phyloP scores from a whole-genome alignment of 2,888 invertebrate species.

The Drosophila affinis region DNA sequence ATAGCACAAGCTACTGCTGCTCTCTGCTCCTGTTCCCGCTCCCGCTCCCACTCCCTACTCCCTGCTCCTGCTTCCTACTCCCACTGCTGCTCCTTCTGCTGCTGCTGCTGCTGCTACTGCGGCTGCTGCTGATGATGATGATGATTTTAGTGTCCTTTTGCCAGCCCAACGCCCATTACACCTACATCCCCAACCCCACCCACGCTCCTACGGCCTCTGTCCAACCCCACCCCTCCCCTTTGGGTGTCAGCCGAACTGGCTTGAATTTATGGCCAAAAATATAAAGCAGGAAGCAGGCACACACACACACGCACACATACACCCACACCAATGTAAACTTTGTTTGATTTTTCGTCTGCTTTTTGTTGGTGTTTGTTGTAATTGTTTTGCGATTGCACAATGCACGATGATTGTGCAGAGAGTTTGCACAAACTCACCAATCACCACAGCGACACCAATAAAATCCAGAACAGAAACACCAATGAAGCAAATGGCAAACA shows the following conservation, averaged over 20 bases:
- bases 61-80: constrained; percentile 12
- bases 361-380: constrained; percentile 19
- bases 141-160: constrained; percentile 65
- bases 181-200: constrained; percentile 8
- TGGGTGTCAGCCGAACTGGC: constrained; percentile 63
- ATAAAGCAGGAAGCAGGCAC: constrained; percentile 70
- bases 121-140: constrained; percentile 15
- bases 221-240: constrained; percentile 13
- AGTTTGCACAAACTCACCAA: constrained; percentile 32
- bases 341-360: constrained; percentile 67
- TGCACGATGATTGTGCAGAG: constrained; percentile 70
- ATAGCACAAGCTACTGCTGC: constrained; percentile 76
- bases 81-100: constrained; percentile 8
- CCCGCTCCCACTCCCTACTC: constrained; percentile 28
- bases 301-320: constrained; percentile 27
- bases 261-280: constrained; percentile 75
- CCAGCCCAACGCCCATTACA: constrained; percentile 71
- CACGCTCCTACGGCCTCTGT: not conserved
- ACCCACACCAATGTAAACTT: constrained; percentile 53
- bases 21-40: constrained; percentile 27
- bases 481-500: constrained; percentile 3
- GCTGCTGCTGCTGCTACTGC: too few species aligned
- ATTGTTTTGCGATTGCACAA: constrained; percentile 54
- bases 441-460: too few species aligned
- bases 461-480: constrained; percentile 2